Evolutionary conservation across 64 coral and sea anemone species (phyloP), one percentile per base, ranked within the genome.

Genomic region (Exaiptasia diaphana): DNA sequence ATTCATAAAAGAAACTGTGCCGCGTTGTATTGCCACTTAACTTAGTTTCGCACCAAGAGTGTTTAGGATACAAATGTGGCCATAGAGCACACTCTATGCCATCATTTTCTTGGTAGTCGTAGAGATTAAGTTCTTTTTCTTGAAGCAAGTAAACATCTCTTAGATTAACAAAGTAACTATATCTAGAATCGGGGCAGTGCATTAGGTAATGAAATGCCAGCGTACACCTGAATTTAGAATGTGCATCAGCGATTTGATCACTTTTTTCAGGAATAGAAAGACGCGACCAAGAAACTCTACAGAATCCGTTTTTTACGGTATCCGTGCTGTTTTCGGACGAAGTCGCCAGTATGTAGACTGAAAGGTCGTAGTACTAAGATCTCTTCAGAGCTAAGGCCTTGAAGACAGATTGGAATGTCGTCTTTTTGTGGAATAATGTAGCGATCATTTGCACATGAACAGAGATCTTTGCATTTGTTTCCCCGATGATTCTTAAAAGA

Each of bases 21-120:
- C 5, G 30, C 82, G 80, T 64, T 0, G 14, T 1, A 1, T 74
- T 63, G 6, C 69, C 83, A 38, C 40, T 43, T 0, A 75, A 35
- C 3, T 3, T 14, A 3, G 54, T 62, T 15, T 74, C 70, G 42
- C 83, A 88, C 75, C 48, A 81, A 3, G 26, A 22, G 39, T 24
- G 12, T 1, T 0, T 14, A 13, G 49, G 53, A 44, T 90, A 90
- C 17, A 90, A 41, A 26, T 49, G 35, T 1, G 86, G 86, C 86
- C 86, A 90, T 0, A 90, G n/a, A 0, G 77, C 86, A 56, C 76
- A 89, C 34, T 89, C 76, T 2, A 73, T 44, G 1, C 75, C 86
- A 4, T 71, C 67, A 71, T 71, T 41, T 36, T 71, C 67, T 0
- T 36, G 2, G 37, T 71, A 71, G 2, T 71, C 67, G 39, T 73